Percentiles rank a stretch among this genome's conserved stretches.
These are phyloP conservation scores for Cacatua alba DNA, from an alignment of 2,113 vertebrate genomes.

Conservation along the genomic window DNA sequence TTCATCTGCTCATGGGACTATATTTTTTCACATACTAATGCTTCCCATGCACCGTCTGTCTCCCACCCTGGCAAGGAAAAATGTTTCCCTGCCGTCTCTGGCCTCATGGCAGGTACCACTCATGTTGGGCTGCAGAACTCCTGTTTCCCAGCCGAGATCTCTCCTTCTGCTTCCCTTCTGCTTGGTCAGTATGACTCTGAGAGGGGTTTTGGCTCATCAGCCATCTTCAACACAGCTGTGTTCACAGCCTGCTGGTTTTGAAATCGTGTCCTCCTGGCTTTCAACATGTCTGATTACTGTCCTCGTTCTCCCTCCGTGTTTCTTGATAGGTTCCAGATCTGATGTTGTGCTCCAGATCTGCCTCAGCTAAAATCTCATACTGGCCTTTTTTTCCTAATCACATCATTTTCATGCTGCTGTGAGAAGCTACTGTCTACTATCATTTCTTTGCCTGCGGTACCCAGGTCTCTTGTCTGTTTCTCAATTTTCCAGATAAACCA, in stretches of 20 bases:
- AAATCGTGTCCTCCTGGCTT: neutral
- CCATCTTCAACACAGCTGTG: neutral
- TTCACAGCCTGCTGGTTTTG: constrained; percentile 35
- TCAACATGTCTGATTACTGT: constrained; percentile 28
- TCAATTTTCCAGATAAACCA: neutral
- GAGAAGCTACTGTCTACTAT: neutral
- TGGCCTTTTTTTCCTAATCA: neutral
- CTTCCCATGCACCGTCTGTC: neutral
- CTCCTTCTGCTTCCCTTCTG: neutral
- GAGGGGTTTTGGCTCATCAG: neutral
- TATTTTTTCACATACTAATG: neutral
- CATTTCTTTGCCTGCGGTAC: neutral
- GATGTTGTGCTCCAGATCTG: neutral
- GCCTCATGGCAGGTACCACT: neutral
- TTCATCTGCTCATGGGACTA: neutral
- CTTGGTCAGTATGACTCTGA: neutral
- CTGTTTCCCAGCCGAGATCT: neutral
- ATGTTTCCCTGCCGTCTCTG: neutral
- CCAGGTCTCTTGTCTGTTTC: neutral
- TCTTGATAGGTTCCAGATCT: constrained; percentile 41
- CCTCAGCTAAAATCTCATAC: neutral
- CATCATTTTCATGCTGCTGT: neutral
- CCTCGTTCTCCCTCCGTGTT: neutral
- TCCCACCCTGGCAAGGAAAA: neutral
- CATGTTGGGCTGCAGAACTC: neutral